Percentiles rank a stretch among this genome's conserved stretches.
These are phyloP conservation scores for Endotricha flammealis DNA, from an alignment of 2,888 invertebrate species.

Conservation along the genomic window DNA sequence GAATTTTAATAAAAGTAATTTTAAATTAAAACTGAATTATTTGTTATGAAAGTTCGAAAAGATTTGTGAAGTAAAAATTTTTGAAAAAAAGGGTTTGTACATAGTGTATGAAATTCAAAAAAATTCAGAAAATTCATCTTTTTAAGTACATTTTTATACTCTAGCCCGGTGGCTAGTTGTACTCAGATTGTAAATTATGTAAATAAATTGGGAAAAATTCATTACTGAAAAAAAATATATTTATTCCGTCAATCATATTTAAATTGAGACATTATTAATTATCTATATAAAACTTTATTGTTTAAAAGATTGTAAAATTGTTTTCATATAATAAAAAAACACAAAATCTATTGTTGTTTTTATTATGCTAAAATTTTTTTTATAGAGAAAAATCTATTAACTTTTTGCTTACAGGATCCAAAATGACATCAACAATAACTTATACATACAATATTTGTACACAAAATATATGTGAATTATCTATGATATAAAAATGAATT, in stretches of 20 bases:
- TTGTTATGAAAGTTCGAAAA: neutral
- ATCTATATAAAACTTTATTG: conserved; percentile 67
- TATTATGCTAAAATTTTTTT: neutral
- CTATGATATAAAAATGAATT: too few species aligned
- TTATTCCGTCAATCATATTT: conserved; percentile 68
- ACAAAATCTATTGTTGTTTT: conserved; percentile 27
- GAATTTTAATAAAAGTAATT: conserved; percentile 5
- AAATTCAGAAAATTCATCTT: conserved; percentile 31
- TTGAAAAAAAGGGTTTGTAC: conserved; percentile 36
- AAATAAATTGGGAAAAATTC: conserved; percentile 47
- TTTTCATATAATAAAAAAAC: conserved; percentile 71
- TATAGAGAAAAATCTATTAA: too few species aligned
- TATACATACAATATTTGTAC: too few species aligned
- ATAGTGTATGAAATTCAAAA: conserved; percentile 60
- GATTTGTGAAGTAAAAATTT: neutral
- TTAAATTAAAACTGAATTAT: neutral
- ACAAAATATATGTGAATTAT: too few species aligned
- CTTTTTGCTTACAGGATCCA: too few species aligned
- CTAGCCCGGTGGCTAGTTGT: conserved; percentile 47
- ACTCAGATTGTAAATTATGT: conserved; percentile 58
- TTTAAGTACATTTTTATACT: conserved; percentile 54
- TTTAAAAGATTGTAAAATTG: conserved; percentile 71
- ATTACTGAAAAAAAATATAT: conserved; percentile 61
- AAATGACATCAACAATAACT: too few species aligned
- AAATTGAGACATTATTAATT: conserved; percentile 57